Evolutionary conservation across 2,797 vertebrate genomes (phyloP).

Genomic region (Coregonus suidteri): DNA sequence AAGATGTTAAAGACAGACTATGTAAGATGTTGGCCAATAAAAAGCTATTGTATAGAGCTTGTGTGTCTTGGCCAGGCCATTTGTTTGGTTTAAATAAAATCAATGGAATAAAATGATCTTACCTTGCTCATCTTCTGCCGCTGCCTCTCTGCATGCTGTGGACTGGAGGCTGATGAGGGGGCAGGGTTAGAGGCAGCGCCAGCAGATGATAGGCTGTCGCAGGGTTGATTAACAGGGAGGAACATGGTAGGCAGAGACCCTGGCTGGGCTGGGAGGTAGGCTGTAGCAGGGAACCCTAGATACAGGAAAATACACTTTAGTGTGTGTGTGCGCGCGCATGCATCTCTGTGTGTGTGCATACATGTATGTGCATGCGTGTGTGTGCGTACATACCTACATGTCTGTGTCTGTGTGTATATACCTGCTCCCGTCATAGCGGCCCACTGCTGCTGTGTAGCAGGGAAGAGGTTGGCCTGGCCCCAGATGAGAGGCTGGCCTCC

Average conservation of each 20-base stretch:
- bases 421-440: conserved; percentile 82
- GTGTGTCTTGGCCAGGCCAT: background rate
- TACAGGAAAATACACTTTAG: background rate
- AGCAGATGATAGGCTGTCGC: conserved; percentile 81
- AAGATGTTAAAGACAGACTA: background rate
- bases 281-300: conserved; percentile 73
- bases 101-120: background rate
- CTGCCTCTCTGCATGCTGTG: conserved; percentile 76
- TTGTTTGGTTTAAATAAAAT: background rate
- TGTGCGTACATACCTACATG: conserved; percentile 37
- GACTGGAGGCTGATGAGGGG: conserved; percentile 85
- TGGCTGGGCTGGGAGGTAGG: conserved; percentile 98
- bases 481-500: conserved; percentile 94
- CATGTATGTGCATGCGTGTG: background rate
- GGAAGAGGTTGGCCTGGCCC: conserved; percentile 94
- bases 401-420: background rate
- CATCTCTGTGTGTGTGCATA: no score
- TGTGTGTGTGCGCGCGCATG: background rate
- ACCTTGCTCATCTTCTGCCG: conserved; percentile 84
- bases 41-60: background rate
- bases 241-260: conserved; percentile 90
- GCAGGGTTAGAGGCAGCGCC: conserved; percentile 75
- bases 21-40: no score
- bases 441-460: conserved; percentile 95
- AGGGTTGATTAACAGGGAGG: conserved; percentile 87